Conservation (phyloP, 1,140 invertebrate species). For the Acromyrmex echinatior region DNA sequence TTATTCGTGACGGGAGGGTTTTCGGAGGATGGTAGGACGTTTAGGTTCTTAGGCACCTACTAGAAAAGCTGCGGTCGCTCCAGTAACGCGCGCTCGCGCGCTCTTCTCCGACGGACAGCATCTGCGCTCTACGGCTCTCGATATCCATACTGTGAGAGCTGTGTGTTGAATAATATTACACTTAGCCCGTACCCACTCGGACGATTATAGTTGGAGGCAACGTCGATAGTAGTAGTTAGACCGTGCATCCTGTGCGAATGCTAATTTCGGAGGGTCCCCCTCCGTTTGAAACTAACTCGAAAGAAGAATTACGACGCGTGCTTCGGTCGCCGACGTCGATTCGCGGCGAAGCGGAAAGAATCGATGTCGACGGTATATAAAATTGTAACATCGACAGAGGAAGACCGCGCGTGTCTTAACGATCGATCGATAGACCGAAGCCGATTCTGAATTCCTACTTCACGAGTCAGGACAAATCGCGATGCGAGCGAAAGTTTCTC, state of each 20-base stretch:
- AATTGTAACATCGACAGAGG: neutral
- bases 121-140: slow-evolving; percentile 84
- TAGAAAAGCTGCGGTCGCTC: slow-evolving; percentile 60
- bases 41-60: slow-evolving; percentile 77
- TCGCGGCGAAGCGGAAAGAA: neutral
- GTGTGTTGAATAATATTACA: slow-evolving; percentile 87
- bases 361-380: neutral
- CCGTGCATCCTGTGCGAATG: slow-evolving; percentile 87
- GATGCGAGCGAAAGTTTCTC: neutral
- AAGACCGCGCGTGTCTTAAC: neutral
- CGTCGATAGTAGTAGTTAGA: slow-evolving; percentile 87
- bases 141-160: slow-evolving; percentile 86
- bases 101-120: slow-evolving; percentile 82
- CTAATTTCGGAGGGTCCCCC: slow-evolving; percentile 81
- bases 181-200: slow-evolving; percentile 84
- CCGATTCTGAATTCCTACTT: neutral
- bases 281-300: slow-evolving; percentile 30
- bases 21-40: slow-evolving; percentile 57
- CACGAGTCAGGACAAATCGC: neutral
- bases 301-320: slow-evolving; percentile 49
- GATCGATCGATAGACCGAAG: slow-evolving; percentile 4
- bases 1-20: slow-evolving; percentile 70
- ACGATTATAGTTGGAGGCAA: slow-evolving; percentile 87
- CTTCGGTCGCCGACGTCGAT: slow-evolving; percentile 7
- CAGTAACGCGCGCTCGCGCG: slow-evolving; percentile 41